Conservation (phyloP, 2,797 vertebrate genomes). For the Morelia viridis region DNA sequence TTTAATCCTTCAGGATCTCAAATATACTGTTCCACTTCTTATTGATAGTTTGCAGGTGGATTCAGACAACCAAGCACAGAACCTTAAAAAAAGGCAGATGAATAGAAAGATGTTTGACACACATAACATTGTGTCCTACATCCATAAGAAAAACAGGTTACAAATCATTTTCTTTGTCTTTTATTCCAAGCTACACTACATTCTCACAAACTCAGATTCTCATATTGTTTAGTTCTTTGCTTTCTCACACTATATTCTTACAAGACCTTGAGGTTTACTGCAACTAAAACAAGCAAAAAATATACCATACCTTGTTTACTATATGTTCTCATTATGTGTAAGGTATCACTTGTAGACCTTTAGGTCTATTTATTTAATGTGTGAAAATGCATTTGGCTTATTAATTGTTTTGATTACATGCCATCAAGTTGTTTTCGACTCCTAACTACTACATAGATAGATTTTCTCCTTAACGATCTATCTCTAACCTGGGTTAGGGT, state of each 20-base stretch:
- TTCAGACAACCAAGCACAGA: background rate
- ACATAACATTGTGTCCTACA: background rate
- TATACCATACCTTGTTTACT: background rate
- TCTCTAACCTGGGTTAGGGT: background rate
- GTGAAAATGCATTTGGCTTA: background rate
- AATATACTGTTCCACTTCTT: background rate
- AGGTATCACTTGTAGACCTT: background rate
- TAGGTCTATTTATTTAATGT: constrained; percentile 2
- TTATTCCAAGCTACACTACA: background rate
- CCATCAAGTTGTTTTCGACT: background rate
- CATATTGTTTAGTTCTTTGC: background rate
- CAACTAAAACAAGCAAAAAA: background rate
- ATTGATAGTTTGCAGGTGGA: background rate
- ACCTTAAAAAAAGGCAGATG: background rate
- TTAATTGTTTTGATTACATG: background rate
- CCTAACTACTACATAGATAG: background rate
- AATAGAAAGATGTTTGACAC: background rate
- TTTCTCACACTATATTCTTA: background rate
- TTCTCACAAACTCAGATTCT: background rate
- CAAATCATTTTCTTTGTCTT: background rate
- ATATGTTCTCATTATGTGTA: background rate
- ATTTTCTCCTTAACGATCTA: background rate
- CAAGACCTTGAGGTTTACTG: background rate
- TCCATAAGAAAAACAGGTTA: background rate
- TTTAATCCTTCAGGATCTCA: background rate